Evolutionary conservation across 37 sponge, comb jelly and placozoan genomes (phyloP).

Genomic region (Ianthella basta): DNA sequence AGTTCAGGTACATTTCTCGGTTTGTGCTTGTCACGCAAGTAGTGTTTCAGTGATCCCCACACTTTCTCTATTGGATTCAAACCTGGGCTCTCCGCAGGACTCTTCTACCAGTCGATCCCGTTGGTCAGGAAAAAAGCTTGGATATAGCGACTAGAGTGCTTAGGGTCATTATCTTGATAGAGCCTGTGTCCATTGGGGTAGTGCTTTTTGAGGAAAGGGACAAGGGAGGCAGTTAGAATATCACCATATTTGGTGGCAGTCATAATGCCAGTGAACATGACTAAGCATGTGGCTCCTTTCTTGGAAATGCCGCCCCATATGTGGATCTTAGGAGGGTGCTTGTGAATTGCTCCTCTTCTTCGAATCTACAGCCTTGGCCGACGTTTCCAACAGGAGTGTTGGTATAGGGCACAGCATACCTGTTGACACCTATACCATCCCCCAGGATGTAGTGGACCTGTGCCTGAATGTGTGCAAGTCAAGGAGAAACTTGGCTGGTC

Average conservation of each 20-base stretch:
- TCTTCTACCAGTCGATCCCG: too few species aligned
- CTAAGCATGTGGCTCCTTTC: constrained; percentile 43
- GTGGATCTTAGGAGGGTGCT: constrained; percentile 37
- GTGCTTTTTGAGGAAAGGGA: too few species aligned
- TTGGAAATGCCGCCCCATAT: constrained; percentile 59
- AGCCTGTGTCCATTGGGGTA: too few species aligned
- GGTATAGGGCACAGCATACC: not conserved
- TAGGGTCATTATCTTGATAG: too few species aligned
- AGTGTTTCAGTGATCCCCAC: too few species aligned
- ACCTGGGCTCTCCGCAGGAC: too few species aligned
- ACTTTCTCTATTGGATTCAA: too few species aligned
- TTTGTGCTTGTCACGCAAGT: too few species aligned
- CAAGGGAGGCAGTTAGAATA: constrained; percentile 24
- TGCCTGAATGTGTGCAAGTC: not conserved
- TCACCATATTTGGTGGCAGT: constrained; percentile 6
- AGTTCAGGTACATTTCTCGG: too few species aligned
- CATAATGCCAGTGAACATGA: constrained; percentile 60
- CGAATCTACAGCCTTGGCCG: not conserved
- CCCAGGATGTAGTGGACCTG: not conserved
- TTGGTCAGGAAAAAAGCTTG: too few species aligned
- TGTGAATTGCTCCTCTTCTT: not conserved
- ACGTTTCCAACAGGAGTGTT: constrained; percentile 11
- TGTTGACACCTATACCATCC: not conserved
- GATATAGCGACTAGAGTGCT: too few species aligned
- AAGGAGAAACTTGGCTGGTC: not conserved